A percentile compares a stretch with the other conserved stretches of the same genome.
Conservation (phyloP, 2,888 invertebrate genomes). For the Drosophila longiperda region DNA sequence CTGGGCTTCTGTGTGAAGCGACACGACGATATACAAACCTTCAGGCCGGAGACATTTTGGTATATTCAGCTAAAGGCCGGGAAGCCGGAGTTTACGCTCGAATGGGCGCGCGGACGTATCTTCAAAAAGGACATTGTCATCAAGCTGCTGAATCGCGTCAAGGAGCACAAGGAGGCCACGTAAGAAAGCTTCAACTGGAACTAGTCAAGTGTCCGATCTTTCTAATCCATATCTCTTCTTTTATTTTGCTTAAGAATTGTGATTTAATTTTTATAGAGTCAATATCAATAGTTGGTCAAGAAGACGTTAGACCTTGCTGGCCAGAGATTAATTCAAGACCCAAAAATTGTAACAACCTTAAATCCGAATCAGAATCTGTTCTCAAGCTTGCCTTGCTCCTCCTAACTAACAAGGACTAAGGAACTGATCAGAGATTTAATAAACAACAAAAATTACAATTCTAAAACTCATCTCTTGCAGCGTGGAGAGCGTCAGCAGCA, state of each 20-base stretch:
- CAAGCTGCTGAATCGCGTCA: slow-evolving; percentile 94
- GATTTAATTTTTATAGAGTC: not conserved
- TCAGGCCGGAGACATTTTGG: slow-evolving; percentile 99
- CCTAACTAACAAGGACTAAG: not conserved
- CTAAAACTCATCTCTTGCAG: slow-evolving; percentile 84
- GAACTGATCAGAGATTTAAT: not conserved
- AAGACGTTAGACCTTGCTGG: not conserved
- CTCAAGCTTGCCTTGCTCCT: not conserved
- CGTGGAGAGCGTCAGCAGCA: slow-evolving; percentile 91
- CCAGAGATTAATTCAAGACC: not conserved
- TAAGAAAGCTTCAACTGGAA: slow-evolving; percentile 84
- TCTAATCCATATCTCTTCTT: not conserved
- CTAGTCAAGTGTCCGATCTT: not conserved
- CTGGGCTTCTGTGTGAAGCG: slow-evolving; percentile 99
- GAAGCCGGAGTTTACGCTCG: slow-evolving; percentile 90
- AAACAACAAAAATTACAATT: not conserved
- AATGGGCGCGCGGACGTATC: slow-evolving; percentile 95
- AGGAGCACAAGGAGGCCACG: slow-evolving; percentile 93
- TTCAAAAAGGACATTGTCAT: slow-evolving; percentile 99
- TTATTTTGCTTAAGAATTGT: not conserved
- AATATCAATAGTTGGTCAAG: not conserved
- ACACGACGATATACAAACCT: slow-evolving; percentile 98
- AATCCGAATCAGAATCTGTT: not conserved
- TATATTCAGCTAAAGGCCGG: slow-evolving; percentile 92
- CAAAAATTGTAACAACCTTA: not conserved